Percentiles rank a stretch among this genome's conserved stretches.
phyloP scores from a whole-genome alignment of 1,140 invertebrate genomes.

The Artemia franciscana region DNA sequence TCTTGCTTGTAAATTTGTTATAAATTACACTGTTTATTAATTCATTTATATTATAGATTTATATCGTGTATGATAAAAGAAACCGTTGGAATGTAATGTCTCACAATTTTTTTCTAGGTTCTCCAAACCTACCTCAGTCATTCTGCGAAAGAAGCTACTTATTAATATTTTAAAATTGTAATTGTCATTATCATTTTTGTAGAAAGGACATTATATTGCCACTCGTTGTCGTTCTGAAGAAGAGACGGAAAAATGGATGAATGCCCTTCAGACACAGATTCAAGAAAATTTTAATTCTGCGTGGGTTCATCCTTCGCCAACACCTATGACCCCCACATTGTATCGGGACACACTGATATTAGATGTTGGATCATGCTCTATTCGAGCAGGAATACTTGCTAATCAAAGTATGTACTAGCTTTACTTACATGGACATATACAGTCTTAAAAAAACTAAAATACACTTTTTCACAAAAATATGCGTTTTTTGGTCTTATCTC shows the following conservation, averaged over 20 bases:
- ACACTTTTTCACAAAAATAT: no score
- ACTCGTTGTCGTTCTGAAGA: constrained; percentile 23
- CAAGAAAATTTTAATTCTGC: constrained; percentile 23
- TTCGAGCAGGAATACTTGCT: constrained; percentile 31
- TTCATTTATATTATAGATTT: no score
- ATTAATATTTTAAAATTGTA: no score
- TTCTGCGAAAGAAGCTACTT: no score
- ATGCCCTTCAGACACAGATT: constrained; percentile 28
- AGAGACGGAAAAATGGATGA: constrained; percentile 27
- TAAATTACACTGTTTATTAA: no score
- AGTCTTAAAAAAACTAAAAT: background rate
- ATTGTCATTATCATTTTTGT: constrained; percentile 8
- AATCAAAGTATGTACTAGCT: constrained; percentile 22
- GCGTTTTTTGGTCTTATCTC: background rate
- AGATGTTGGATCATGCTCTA: constrained; percentile 31
- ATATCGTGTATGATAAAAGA: no score
- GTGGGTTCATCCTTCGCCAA: constrained; percentile 26
- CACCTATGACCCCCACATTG: constrained; percentile 19
- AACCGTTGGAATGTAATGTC: no score
- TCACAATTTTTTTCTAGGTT: no score
- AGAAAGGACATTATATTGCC: constrained; percentile 30
- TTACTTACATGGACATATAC: constrained; percentile 2
- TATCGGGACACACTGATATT: constrained; percentile 24
- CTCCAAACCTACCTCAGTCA: no score
- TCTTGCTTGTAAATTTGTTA: no score